Conservation (phyloP, 2,113 vertebrate genomes). For the Anolis sagrei region DNA sequence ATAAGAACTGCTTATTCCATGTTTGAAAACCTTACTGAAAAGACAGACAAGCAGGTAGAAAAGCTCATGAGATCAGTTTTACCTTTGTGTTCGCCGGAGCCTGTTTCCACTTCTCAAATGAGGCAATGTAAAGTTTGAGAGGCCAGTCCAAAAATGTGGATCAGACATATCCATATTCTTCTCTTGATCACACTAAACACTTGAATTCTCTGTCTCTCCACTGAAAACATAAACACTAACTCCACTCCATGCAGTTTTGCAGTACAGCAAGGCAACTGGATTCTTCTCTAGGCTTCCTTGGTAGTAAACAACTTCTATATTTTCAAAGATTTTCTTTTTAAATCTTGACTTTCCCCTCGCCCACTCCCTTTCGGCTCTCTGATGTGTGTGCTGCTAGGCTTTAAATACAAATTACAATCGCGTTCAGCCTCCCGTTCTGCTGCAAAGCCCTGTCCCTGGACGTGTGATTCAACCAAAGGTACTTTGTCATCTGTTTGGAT, state of each 20-base stretch:
- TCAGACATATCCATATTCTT: slow-evolving; percentile 85
- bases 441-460: slow-evolving; percentile 64
- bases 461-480: slow-evolving; percentile 77
- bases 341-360: slow-evolving; percentile 41
- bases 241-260: slow-evolving; percentile 58
- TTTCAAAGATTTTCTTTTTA: slow-evolving; percentile 46
- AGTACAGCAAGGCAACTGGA: slow-evolving; percentile 63
- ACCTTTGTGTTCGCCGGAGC: slow-evolving; percentile 95
- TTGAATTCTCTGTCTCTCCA: slow-evolving; percentile 42
- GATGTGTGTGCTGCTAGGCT: slow-evolving; percentile 49
- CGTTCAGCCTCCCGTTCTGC: slow-evolving; percentile 53
- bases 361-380: slow-evolving; percentile 59
- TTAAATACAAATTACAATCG: slow-evolving; percentile 63
- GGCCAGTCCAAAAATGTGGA: slow-evolving; percentile 85
- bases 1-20: neutral
- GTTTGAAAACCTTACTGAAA: neutral
- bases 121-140: slow-evolving; percentile 91
- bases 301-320: slow-evolving; percentile 9
- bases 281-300: slow-evolving; percentile 69
- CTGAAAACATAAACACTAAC: slow-evolving; percentile 57
- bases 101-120: slow-evolving; percentile 87
- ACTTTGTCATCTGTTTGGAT: slow-evolving; percentile 88
- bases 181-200: slow-evolving; percentile 47
- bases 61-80: slow-evolving; percentile 56
- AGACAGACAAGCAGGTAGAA: neutral